A percentile compares a stretch with the other conserved stretches of the same genome.
Conservation (phyloP, 1,140 invertebrate genomes). For the Macrosteles quadrilineatus region DNA sequence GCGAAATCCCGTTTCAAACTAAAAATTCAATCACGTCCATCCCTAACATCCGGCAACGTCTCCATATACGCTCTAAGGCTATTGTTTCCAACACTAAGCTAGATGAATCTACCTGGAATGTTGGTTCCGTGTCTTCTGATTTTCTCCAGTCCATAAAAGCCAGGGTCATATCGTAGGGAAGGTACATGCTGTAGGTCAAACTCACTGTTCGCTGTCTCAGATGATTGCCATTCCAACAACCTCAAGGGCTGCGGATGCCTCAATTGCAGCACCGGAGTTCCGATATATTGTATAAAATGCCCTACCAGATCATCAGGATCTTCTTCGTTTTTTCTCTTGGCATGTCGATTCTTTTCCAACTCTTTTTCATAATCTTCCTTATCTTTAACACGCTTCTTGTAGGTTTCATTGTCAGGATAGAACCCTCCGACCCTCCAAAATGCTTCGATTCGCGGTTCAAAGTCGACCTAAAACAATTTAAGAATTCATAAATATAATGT, state of each 20-base stretch:
- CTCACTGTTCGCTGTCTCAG: conserved; percentile 56
- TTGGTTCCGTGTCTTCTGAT: conserved; percentile 62
- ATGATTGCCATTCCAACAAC: conserved; percentile 53
- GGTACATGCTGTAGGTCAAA: conserved; percentile 48
- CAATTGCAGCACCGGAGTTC: conserved; percentile 63
- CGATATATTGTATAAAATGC: conserved; percentile 66
- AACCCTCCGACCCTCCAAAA: conserved; percentile 77
- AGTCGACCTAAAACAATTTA: conserved; percentile 59
- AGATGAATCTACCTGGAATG: conserved; percentile 69
- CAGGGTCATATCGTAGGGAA: conserved; percentile 59
- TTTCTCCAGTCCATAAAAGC: conserved; percentile 53
- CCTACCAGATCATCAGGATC: conserved; percentile 58
- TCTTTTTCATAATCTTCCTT: conserved; percentile 47
- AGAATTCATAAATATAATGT: too few relatives aligned
- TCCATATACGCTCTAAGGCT: too few relatives aligned
- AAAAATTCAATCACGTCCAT: too few relatives aligned
- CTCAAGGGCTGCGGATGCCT: conserved; percentile 63
- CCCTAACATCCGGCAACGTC: too few relatives aligned
- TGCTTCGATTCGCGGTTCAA: conserved; percentile 72
- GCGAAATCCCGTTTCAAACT: too few relatives aligned
- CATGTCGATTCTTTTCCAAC: conserved; percentile 12
- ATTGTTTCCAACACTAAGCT: neutral
- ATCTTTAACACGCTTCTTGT: conserved; percentile 36
- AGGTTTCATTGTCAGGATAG: conserved; percentile 51
- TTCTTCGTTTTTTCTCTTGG: conserved; percentile 39